These are phyloP conservation scores for Scyliorhinus canicula DNA, from an alignment of 2,797 vertebrate species.

Conservation along the genomic window DNA sequence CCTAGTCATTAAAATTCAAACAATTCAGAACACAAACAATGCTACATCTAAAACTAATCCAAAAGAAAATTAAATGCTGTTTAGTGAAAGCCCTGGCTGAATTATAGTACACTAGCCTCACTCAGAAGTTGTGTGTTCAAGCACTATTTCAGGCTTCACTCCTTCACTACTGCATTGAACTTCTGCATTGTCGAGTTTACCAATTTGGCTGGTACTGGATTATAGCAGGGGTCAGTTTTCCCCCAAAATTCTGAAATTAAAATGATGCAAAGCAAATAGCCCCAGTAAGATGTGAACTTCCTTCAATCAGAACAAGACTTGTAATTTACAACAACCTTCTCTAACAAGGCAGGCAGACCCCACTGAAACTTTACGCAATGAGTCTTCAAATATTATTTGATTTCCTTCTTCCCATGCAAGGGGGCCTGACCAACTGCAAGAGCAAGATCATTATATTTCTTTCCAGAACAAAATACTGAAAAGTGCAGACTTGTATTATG, in stretches of 20 bases:
- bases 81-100: not conserved
- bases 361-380: not conserved
- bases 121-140: not conserved
- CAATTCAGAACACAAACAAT: not conserved
- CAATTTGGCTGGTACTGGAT: not conserved
- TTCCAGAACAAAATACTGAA: not conserved
- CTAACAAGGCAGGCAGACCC: not conserved
- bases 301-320: not conserved
- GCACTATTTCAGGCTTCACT: not conserved
- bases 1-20: not conserved
- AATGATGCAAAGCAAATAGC: not conserved
- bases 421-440: not conserved
- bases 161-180: not conserved
- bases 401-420: not conserved
- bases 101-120: not conserved
- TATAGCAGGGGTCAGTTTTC: not conserved
- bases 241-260: not conserved
- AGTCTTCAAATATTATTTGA: not conserved
- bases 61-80: not conserved
- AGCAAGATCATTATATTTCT: not conserved
- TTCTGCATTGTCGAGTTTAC: not conserved
- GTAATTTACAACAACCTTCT: not conserved
- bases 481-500: not conserved
- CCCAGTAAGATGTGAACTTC: not conserved
- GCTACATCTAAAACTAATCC: not conserved